Evolutionary conservation across 2,797 vertebrate species (phyloP), one percentile per base, ranked within the genome.

Genomic region (Okamejei kenojei): DNA sequence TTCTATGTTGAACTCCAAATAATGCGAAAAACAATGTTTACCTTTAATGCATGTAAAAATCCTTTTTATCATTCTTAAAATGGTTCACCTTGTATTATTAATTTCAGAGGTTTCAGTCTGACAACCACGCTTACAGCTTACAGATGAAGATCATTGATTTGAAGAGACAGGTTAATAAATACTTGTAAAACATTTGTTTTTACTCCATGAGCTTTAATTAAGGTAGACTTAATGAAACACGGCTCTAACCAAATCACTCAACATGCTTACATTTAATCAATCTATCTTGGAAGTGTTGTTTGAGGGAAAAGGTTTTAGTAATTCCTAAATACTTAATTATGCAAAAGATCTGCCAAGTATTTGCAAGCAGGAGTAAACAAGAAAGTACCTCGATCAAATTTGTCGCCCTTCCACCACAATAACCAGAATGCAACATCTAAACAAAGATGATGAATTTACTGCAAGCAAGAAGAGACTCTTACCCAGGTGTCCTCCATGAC

Each of bases 401-500:
- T 32, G 19, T 74, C 13, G 45, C 58, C 61, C 32, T 15, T 26
- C 1, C 32, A 54, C 21, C 21, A 61, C 78, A 76, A 17, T 54
- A 63, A 68, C 63, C 82, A 74, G 32, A 61, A 54, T 1, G 23
- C 71, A 84, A 26, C 19, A 73, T 63, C 26, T 19, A n/a, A 61
- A 65, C 1, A n/a, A 7, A 82, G 61, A 82, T 63, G 23, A n/a
- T 65, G 54, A 68, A 54, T 38, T 26, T 21, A 63, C 8, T 26
- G 45, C 71, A 54, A 26, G 54, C 91, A 76, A 35, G 23, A 29
- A 63, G 45, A 71, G 6, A 93, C 17, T 1, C 7, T 93, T 97
- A 99, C 98, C 98, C 98, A 96, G 98, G 95, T 99, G 99, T 93
- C 99, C 99, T 93, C 98, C 99, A 0, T 99, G 99, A 93, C 98